Evolutionary conservation across 1,140 invertebrate genomes (phyloP), one percentile per base, ranked within the genome.

Genomic region (fruit fly (Drosophila melanogaster)): DNA sequence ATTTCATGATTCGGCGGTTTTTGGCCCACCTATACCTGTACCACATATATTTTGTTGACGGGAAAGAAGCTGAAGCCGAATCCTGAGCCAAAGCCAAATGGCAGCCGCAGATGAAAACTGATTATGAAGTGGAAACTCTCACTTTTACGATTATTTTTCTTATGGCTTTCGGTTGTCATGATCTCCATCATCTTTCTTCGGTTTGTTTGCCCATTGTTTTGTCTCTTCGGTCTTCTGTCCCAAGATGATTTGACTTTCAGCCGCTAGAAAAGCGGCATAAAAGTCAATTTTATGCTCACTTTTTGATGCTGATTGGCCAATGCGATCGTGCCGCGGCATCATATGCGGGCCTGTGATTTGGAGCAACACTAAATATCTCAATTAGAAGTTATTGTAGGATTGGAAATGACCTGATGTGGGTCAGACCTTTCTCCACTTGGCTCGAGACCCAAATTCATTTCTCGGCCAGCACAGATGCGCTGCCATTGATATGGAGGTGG

Each of bases 121-220:
- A 87, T 83, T 87, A 79, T 81, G 71, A 72, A 89, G 83, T 87
- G 83, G 76, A 89, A 89, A 89, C 84, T 89, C 84, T 89, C 84
- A 89, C 84, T 89, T 89, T 89, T 89, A 89, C 73, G 84, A 89
- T 84, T 89, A 89, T 89, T 89, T 89, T 89, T 89, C 77, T 89
- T 87, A 70, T 79, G 59, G 84, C 84, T 87, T 87, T 87, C 76
- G 77, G 79, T 84, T 61, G 62, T 71, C 72, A 77, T 84, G 54
- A 75, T 69, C 66, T 54, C 40, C 55, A 51, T 69, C 69, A 47
- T 58, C 61, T 69, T 37, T 56, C 35, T 37, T 33, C 33, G 19
- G 24, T 46, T 56, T 77, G 35, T 57, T 44, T 44, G 71, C 44
- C 24, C 47, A 47, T 79, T 79, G 65, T 60, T 77, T 83, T 79